phyloP scores from a whole-genome alignment of 2,888 invertebrate species.

The Ramazzottius varieornatus region DNA sequence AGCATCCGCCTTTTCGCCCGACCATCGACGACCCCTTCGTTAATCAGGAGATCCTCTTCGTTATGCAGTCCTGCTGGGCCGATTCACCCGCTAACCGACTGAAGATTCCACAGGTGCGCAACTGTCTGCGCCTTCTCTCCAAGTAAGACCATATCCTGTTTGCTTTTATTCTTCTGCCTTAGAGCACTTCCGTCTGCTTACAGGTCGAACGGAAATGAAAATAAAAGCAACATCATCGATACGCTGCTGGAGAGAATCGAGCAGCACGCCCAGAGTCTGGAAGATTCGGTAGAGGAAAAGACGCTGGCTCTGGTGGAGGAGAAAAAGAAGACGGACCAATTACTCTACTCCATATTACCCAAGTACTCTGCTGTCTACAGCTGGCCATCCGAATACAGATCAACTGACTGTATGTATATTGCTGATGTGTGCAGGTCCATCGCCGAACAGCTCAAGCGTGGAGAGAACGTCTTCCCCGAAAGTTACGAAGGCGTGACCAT shows the following conservation, averaged over 20 bases:
- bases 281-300: not conserved
- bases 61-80: conserved; percentile 2
- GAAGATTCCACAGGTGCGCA: not conserved
- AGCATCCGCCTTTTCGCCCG: not conserved
- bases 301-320: not conserved
- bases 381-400: too few relatives aligned
- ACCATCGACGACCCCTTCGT: not conserved
- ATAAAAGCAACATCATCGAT: not conserved
- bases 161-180: too few relatives aligned
- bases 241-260: not conserved
- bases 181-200: too few relatives aligned
- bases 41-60: not conserved
- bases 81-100: not conserved
- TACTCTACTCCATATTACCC: not conserved
- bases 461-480: not conserved
- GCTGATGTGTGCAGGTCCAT: not conserved
- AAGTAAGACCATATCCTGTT: too few relatives aligned
- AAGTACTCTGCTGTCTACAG: not conserved
- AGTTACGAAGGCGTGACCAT: not conserved
- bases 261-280: not conserved
- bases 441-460: not conserved
- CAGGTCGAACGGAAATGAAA: not conserved
- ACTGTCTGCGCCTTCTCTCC: not conserved
- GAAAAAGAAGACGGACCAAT: not conserved
- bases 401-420: too few relatives aligned